Evolutionary conservation across 2,888 invertebrate species (phyloP), one percentile per base, ranked within the genome.

Genomic region (Campaea margaritaria): DNA sequence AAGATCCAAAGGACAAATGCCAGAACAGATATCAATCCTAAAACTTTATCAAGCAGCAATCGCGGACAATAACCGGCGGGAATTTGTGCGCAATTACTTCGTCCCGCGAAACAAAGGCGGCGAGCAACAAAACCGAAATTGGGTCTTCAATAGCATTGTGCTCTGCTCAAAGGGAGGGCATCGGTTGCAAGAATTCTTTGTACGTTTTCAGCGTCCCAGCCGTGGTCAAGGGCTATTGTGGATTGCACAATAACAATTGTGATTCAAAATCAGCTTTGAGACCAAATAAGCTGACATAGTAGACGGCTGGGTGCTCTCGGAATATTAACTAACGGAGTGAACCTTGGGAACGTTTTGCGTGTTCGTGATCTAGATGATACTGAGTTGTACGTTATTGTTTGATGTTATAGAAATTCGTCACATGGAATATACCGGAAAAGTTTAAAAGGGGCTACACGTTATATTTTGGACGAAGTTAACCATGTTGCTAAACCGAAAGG

Each of bases 281-380:
- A 78, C 87, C 86, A 86, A 86, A 87, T 86, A 83, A 74, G 86
- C 77, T 78, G 79, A 83, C 85, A 79, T 74, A 77, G 84, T 83
- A 72, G 72, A 68, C 70, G 68, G 64, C 58, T 70, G 62, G 67
- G 62, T 76, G 75, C 75, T 74, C 69, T 62, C 73, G 64, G 87
- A 86, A 87, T 88, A 85, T 76, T 85, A 86, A 87, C 74, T 73
- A 81, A 73, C 68, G 67, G 64, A 59, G 68, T 43, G 65, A 72
- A 68, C 82, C 85, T 85, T 82, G 83, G 70, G 57, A 54, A 53
- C 51, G 68, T 64, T 68, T 76, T 73, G 81, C 81, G 78, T 81
- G 83, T 75, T 74, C 67, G 69, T 68, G 82, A 83, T 83, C 74
- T 70, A 72, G 76, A 74, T 75, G 82, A 82, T 79, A 75, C 41